Evolutionary conservation across 1,140 invertebrate species (phyloP), one percentile per base, ranked within the genome.

Genomic region (Panagrolaimus sp.): DNA sequence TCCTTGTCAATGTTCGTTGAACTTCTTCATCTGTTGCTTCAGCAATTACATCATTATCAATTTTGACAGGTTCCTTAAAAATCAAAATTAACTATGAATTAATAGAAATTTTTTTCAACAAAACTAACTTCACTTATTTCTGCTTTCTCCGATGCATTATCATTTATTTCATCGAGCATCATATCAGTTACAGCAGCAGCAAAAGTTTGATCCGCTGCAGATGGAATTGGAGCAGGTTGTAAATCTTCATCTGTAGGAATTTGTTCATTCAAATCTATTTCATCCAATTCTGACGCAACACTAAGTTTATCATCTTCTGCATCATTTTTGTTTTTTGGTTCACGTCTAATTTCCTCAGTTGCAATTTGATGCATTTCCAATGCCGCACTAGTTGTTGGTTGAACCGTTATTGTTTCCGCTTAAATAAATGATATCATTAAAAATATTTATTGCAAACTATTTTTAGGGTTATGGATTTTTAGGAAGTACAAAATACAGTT

Each of bases 141-240:
- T 21, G 12, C 21, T 58, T 58, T 58, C 52, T 58, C 52, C 21
- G 21, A 26, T 21, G 21, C 52, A 21, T 58, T 28, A 21, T 58
- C 52, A 28, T 58, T 21, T 21, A 58, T 58, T 58, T 58, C 52
- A 58, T 58, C 52, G 17, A 58, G 52, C 52, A 58, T 58, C 52
- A 58, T 58, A 58, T 58, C 52, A 58, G 52, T 58, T 58, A 58
- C 52, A 21, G 52, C 52, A 28, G 52, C 52, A 58, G 52, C 52
- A 58, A 58, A 58, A 12, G 52, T 28, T 26, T 58, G 21, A 28
- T 58, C 52, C 14, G 52, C 21, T 28, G 21, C 21, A 21, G 21
- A 26, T 21, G 52, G 52, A 26, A 58, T 28, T 4, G 32, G 32
- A 12, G 28, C 52, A 21, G 21, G 52, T 58, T 58, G 52, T 12